These are phyloP conservation scores for Platichthys stellatus DNA, from an alignment of 2,113 vertebrate genomes.

Conservation along the genomic window DNA sequence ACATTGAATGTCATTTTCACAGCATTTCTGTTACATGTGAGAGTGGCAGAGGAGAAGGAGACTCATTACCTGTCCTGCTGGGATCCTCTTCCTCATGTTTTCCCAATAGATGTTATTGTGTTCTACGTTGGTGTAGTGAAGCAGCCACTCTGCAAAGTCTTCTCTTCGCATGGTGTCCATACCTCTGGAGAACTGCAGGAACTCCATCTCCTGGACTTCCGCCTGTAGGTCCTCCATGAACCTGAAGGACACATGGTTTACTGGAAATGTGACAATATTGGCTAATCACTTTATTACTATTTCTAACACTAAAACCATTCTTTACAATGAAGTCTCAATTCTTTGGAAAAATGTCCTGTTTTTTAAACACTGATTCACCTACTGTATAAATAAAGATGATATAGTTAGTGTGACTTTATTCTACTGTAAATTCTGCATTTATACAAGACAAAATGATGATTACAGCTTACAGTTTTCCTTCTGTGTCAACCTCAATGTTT, in stretches of 20 bases:
- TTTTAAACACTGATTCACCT: too few relatives aligned
- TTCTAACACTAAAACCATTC: too few relatives aligned
- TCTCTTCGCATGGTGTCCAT: constrained; percentile 95
- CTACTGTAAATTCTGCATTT: too few relatives aligned
- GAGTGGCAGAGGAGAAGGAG: background rate
- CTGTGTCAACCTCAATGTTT: background rate
- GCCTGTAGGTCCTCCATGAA: constrained; percentile 97
- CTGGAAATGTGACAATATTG: background rate
- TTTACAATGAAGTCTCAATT: too few relatives aligned
- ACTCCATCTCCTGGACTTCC: constrained; percentile 98
- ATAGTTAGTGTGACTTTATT: too few relatives aligned
- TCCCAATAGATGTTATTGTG: constrained; percentile 95
- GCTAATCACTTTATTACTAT: too few relatives aligned
- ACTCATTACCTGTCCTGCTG: constrained; percentile 88
- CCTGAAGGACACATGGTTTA: constrained; percentile 74
- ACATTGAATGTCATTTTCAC: background rate
- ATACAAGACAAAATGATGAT: background rate
- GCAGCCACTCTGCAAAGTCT: constrained; percentile 95
- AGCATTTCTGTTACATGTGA: background rate
- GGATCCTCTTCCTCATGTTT: constrained; percentile 90
- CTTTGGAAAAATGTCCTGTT: background rate
- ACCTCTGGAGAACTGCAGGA: constrained; percentile 94
- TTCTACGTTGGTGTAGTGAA: constrained; percentile 96
- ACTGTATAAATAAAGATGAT: too few relatives aligned
- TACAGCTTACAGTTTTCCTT: background rate